These are phyloP conservation scores for Temnopleurus reevesii DNA, from an alignment of 53 echinoderm and acorn worm species.

Conservation along the genomic window DNA sequence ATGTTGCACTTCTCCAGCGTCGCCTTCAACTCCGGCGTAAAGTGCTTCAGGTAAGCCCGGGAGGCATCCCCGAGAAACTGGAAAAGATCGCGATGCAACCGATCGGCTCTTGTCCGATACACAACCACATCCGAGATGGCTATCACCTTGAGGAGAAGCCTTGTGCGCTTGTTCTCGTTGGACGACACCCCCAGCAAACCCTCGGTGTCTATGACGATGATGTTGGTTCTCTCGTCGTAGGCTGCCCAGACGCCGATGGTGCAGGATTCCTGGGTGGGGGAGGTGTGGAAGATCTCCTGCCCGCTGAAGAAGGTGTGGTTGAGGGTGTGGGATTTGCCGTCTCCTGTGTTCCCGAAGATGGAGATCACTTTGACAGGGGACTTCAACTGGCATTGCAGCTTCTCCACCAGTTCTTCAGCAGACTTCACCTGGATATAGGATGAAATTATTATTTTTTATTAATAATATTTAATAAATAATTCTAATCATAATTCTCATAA, in stretches of 20 bases:
- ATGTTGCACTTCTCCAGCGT: constrained; percentile 69
- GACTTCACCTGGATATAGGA: constrained; percentile 75
- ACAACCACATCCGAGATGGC: constrained; percentile 95
- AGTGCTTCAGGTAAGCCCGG: constrained; percentile 81
- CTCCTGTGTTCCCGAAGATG: constrained; percentile 97
- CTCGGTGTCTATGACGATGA: constrained; percentile 86
- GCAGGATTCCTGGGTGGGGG: constrained; percentile 89
- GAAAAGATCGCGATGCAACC: constrained; percentile 88
- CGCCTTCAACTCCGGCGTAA: constrained; percentile 73
- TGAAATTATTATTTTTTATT: too few relatives aligned
- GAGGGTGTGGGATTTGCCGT: constrained; percentile 92
- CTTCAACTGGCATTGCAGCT: constrained; percentile 66
- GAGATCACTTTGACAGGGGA: constrained; percentile 84
- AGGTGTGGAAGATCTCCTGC: constrained; percentile 84
- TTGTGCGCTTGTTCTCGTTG: constrained; percentile 89
- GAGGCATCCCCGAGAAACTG: constrained; percentile 92
- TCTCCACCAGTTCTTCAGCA: constrained; percentile 64
- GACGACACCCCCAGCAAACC: constrained; percentile 84
- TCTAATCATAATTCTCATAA: too few relatives aligned
- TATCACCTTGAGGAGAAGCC: constrained; percentile 88
- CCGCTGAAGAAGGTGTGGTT: constrained; percentile 94
- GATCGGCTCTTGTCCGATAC: constrained; percentile 92
- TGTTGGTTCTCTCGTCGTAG: constrained; percentile 70
- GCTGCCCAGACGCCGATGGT: constrained; percentile 97
- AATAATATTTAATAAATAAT: too few relatives aligned